These are phyloP conservation scores for Melanostoma scalare DNA, from an alignment of 2,888 invertebrate species.

Conservation along the genomic window DNA sequence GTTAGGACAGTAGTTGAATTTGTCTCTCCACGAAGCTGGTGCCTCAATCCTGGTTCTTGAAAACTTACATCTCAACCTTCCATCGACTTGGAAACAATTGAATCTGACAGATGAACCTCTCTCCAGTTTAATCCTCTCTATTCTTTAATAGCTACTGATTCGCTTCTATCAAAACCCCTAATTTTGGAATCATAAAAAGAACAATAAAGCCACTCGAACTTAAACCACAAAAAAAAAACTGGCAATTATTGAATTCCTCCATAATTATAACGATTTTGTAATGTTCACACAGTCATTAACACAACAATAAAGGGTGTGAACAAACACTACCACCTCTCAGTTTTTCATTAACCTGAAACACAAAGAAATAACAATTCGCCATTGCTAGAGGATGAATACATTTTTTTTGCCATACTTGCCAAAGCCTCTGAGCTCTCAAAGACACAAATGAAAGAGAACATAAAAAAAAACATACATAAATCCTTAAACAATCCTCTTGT, in stretches of 20 bases:
- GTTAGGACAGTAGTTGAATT: too few relatives aligned
- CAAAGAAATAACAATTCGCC: neutral
- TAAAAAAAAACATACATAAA: conserved; percentile 43
- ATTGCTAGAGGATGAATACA: conserved; percentile 25
- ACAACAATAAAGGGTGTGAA: conserved; percentile 51
- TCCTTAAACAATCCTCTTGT: conserved; percentile 47
- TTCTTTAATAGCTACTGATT: too few relatives aligned
- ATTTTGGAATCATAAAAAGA: too few relatives aligned
- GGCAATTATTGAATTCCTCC: conserved; percentile 30
- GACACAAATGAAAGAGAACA: neutral
- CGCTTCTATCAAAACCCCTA: too few relatives aligned
- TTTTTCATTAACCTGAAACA: conserved; percentile 39
- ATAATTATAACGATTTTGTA: conserved; percentile 6
- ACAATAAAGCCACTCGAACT: conserved; percentile 7
- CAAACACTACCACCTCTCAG: conserved; percentile 50
- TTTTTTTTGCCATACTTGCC: neutral
- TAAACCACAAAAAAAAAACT: conserved; percentile 3
- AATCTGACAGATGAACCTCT: too few relatives aligned
- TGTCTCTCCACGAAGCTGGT: too few relatives aligned
- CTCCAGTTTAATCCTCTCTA: too few relatives aligned
- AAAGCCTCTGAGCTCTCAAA: neutral
- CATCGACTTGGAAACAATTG: too few relatives aligned
- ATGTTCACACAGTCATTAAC: conserved; percentile 38
- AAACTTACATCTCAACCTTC: too few relatives aligned
- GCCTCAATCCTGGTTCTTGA: too few relatives aligned